Percentiles rank a stretch among this genome's conserved stretches.
These are phyloP conservation scores for Diploptera punctata DNA, from an alignment of 2,888 invertebrate species.

Conservation along the genomic window DNA sequence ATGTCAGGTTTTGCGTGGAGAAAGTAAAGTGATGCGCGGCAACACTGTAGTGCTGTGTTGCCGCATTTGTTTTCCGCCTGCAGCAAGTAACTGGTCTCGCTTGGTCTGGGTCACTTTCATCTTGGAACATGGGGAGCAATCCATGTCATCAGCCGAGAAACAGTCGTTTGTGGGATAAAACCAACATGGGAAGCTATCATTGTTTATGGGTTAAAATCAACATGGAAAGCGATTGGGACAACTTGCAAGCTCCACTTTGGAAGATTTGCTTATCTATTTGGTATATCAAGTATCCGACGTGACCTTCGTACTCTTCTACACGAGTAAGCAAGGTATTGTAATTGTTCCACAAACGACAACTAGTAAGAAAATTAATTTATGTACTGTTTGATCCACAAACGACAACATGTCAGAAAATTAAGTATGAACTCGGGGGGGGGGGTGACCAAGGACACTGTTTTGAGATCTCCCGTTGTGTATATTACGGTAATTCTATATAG, in stretches of 20 bases:
- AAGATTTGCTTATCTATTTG: not conserved
- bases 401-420: no score
- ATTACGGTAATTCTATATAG: no score
- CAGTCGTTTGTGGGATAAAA: slow-evolving; percentile 19
- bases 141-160: slow-evolving; percentile 2
- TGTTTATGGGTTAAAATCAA: slow-evolving; percentile 8
- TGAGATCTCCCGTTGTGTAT: no score
- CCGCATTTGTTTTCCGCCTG: slow-evolving; percentile 17
- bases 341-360: not conserved
- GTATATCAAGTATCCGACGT: slow-evolving; percentile 10
- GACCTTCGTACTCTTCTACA: not conserved
- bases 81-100: slow-evolving; percentile 14
- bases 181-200: not conserved
- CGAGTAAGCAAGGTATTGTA: not conserved
- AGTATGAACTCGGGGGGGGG: not conserved
- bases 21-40: not conserved
- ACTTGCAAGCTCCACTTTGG: not conserved
- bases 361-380: no score
- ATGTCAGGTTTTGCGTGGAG: not conserved
- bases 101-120: slow-evolving; percentile 23
- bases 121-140: slow-evolving; percentile 9
- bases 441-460: not conserved
- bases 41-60: slow-evolving; percentile 27
- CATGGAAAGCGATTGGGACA: not conserved
- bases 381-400: no score